Conservation (phyloP, 2,113 vertebrate species). For the Pelecanus crispus region DNA sequence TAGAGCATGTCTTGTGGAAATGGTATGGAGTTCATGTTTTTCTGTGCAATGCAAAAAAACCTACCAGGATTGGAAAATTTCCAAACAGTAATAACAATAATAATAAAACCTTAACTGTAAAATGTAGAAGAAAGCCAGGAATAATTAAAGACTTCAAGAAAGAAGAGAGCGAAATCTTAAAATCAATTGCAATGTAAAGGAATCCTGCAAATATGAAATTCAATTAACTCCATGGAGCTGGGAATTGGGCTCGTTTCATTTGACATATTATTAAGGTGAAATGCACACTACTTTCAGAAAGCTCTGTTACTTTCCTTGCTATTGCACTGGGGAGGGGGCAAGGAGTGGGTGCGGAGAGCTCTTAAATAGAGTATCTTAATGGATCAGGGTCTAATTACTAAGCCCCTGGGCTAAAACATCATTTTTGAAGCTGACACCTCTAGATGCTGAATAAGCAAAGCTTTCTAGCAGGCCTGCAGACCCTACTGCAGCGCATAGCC, state of each 20-base stretch:
- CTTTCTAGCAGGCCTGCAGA: background rate
- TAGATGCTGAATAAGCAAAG: constrained; percentile 32
- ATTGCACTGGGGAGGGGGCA: background rate
- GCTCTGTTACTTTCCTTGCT: background rate
- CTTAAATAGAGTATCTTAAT: constrained; percentile 18
- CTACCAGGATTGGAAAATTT: background rate
- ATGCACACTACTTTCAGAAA: background rate
- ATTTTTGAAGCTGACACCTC: constrained; percentile 9
- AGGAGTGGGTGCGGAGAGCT: background rate
- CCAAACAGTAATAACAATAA: background rate
- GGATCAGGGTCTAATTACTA: background rate
- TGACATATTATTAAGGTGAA: background rate
- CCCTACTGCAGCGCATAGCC: background rate
- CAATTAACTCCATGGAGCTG: background rate
- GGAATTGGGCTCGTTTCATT: background rate
- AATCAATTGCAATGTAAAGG: background rate
- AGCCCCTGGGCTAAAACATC: background rate
- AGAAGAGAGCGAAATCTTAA: background rate
- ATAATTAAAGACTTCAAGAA: background rate
- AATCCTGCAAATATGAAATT: background rate
- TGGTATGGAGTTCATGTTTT: background rate
- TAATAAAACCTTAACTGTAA: background rate
- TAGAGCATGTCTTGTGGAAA: background rate
- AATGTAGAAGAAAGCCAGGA: background rate
- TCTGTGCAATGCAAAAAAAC: background rate